Conservation (phyloP, 1,140 invertebrate genomes). For the Araneus ventricosus region DNA sequence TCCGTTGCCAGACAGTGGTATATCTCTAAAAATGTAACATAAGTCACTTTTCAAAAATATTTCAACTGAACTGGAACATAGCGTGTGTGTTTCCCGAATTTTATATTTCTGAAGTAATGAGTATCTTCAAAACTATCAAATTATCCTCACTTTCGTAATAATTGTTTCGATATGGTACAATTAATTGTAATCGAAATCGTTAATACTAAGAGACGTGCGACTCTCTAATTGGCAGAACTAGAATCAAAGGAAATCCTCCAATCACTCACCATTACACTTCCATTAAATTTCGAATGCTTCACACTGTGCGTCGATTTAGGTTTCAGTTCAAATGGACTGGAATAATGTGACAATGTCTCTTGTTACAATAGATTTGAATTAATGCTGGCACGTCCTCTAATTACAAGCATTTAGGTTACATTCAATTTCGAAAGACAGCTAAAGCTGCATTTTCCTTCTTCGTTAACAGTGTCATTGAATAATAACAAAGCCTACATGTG, state of each 20-base stretch:
- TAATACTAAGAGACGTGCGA: neutral
- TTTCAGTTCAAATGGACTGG: neutral
- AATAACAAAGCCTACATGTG: too few species aligned
- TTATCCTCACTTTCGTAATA: neutral
- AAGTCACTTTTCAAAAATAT: too few species aligned
- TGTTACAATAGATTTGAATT: neutral
- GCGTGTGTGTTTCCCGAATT: too few species aligned
- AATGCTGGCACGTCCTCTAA: neutral
- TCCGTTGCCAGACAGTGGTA: too few species aligned
- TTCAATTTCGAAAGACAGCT: neutral
- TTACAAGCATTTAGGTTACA: neutral
- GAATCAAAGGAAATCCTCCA: constrained; percentile 4
- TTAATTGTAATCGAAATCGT: neutral
- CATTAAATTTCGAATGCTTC: neutral
- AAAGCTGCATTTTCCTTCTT: too few species aligned
- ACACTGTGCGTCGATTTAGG: neutral
- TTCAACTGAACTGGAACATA: too few species aligned
- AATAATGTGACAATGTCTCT: neutral
- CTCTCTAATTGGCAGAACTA: neutral
- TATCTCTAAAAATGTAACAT: too few species aligned
- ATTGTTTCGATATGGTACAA: neutral
- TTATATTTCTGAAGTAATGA: too few species aligned
- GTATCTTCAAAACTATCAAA: too few species aligned
- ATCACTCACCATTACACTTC: neutral
- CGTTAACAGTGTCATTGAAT: too few species aligned